Evolutionary conservation across 2,113 vertebrate genomes (phyloP).

Genomic region (Balaeniceps rex): DNA sequence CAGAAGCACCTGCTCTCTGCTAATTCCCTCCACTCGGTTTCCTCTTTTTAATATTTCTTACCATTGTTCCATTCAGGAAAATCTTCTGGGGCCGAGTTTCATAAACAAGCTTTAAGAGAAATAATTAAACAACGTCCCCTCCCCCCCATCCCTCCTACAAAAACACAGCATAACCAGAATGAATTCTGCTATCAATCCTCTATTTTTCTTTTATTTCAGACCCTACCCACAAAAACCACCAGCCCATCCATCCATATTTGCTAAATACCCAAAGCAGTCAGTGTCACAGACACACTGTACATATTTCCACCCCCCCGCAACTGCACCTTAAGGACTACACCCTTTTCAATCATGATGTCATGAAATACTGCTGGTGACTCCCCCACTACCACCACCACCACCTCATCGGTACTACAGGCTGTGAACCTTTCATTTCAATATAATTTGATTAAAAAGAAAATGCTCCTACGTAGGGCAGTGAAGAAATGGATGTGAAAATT

Average conservation of each 20-base stretch:
- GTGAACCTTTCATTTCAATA: conserved; percentile 48
- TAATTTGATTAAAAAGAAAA: conserved; percentile 58
- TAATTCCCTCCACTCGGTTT: conserved; percentile 43
- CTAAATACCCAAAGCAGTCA: conserved; percentile 35
- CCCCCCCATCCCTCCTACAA: conserved; percentile 32
- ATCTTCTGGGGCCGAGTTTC: conserved; percentile 22
- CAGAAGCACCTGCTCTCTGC: conserved; percentile 66
- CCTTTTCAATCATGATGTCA: conserved; percentile 77
- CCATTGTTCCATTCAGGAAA: conserved; percentile 65
- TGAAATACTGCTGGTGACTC: conserved; percentile 69
- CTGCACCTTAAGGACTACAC: conserved; percentile 74
- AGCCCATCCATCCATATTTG: conserved; percentile 50
- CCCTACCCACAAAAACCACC: conserved; percentile 6
- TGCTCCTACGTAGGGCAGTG: conserved; percentile 40
- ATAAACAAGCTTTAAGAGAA: conserved; percentile 59
- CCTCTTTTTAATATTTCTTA: conserved; percentile 63
- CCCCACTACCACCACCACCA: conserved; percentile 41
- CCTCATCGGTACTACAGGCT: conserved; percentile 28
- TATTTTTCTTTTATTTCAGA: conserved; percentile 45
- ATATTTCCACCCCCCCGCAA: conserved; percentile 24
- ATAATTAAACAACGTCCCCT: conserved; percentile 50
- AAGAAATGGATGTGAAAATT: conserved; percentile 49
- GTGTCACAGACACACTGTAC: conserved; percentile 31
- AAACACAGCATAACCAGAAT: conserved; percentile 32
- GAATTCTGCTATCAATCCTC: conserved; percentile 2